Percentiles rank a stretch among this genome's conserved stretches.
Conservation (phyloP, 1,140 invertebrate species). For the Anastrepha obliqua region DNA sequence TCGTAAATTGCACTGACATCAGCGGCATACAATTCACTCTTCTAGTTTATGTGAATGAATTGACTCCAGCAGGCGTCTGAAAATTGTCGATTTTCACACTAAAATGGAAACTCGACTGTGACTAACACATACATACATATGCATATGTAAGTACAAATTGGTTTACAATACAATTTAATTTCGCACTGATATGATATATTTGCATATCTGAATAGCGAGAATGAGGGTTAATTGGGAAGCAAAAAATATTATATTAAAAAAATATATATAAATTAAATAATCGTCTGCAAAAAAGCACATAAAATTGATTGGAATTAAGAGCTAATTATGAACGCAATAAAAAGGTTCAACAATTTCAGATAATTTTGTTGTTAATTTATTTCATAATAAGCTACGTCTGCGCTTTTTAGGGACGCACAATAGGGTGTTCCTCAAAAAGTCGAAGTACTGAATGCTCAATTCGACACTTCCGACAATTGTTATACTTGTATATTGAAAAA, state of each 20-base stretch:
- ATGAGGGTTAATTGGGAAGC: neutral
- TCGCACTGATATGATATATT: conserved; percentile 9
- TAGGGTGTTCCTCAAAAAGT: too few relatives aligned
- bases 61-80: too few relatives aligned
- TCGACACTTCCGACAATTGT: too few relatives aligned
- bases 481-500: too few relatives aligned
- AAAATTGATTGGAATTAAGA: conserved; percentile 24
- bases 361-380: neutral
- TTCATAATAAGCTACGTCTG: neutral
- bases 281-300: neutral
- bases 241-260: conserved; percentile 7
- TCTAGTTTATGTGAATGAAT: too few relatives aligned
- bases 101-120: neutral
- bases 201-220: neutral
- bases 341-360: neutral
- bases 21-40: too few relatives aligned
- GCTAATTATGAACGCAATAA: neutral
- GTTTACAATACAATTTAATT: neutral
- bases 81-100: conserved; percentile 1
- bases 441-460: too few relatives aligned
- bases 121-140: neutral
- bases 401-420: too few relatives aligned
- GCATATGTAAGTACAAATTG: neutral
- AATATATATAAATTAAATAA: neutral
- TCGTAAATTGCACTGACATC: too few relatives aligned